Evolutionary conservation across 2,888 invertebrate species (phyloP), one percentile per base, ranked within the genome.

Genomic region (Chymomyza caudatula): DNA sequence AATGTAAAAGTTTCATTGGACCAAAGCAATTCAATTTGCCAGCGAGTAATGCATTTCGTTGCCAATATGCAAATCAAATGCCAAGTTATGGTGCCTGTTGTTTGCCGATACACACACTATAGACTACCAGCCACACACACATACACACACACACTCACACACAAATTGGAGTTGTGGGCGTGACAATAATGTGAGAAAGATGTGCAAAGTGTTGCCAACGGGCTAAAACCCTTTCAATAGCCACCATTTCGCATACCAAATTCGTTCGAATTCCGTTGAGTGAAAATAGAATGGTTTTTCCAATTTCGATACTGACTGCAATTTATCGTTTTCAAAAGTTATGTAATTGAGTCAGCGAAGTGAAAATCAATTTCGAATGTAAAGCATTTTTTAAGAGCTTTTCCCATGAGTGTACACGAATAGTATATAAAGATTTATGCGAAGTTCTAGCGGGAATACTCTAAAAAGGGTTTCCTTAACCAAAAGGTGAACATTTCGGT

Each of bases 1-100:
- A 63, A 60, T 69, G 71, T 65, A 69, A 77, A 74, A 67, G 15
- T 75, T 77, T 73, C 67, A 77, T 77, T 75, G 74, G 75, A 63
- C 62, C 73, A 74, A 68, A 66, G 69, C 80, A 81, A 81, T 83
- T 81, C 75, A 83, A 85, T 81, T 81, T 80, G 56, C 65, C 56
- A 64, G 63, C 67, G 71, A 64, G 74, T 63, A 73, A 68, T 76
- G 54, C 57, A 72, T 74, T 76, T 76, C 54, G 66, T 57, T 74
- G 74, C 19, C 71, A 73, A 70, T 65, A 56, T 63, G 66, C 60
- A 67, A 49, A 57, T 65, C 60, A 66, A 75, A 74, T 67, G 67
- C 59, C 59, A 72, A 76, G 57, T 29, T 25, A 54, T 22, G 25
- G 51, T 19, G 22, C 8, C 17, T 13, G 19, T 51, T 51, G 51